Evolutionary conservation across 2,797 vertebrate species (phyloP), one percentile per base, ranked within the genome.

Genomic region (Molothrus aeneus): DNA sequence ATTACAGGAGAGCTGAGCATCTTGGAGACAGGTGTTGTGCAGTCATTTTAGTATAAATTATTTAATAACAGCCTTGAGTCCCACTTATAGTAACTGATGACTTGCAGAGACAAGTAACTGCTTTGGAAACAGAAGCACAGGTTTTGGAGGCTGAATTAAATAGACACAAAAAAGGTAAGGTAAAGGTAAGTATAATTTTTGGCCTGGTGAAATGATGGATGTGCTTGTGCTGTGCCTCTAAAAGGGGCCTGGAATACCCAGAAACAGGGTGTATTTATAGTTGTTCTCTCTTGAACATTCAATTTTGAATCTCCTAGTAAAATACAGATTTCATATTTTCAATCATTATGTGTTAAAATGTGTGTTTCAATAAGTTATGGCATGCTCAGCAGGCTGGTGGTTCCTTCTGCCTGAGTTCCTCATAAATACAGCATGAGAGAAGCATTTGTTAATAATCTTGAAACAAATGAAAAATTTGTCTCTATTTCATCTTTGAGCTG

Each of bases 41-140:
- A 34, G 56, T 74, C 32, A 8, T 90, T 90, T 73, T 22, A 40
- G 70, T 47, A 53, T 16, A 81, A 82, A 59, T 77, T 80, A 48
- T 36, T 77, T 63, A 81, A 54, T 51, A 82, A 47, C 15, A 66
- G 6, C 36, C 9, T 66, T 21, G 65, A 25, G 25, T 80, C 12
- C 15, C 72, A 81, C 17, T 42, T 18, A 21, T 3, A 77, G 80
- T 68, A 57, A 59, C 60, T 17, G 21, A 79, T 59, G 42, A 64
- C n/a, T 82, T 86, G 51, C 84, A 86, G 66, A 86, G 53, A 45
- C 50, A 90, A 84, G 38, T 86, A 48, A 45, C 57, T 56, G 56
- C 69, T 90, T 73, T 96, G 90, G 84, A 95, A 92, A 90, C 6
- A 47, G 64, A 63, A 38, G 31, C 79, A 29, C 34, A 75, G 18